phyloP scores from a whole-genome alignment of 2,797 vertebrate species.

The Eurystomus glaucurus region DNA sequence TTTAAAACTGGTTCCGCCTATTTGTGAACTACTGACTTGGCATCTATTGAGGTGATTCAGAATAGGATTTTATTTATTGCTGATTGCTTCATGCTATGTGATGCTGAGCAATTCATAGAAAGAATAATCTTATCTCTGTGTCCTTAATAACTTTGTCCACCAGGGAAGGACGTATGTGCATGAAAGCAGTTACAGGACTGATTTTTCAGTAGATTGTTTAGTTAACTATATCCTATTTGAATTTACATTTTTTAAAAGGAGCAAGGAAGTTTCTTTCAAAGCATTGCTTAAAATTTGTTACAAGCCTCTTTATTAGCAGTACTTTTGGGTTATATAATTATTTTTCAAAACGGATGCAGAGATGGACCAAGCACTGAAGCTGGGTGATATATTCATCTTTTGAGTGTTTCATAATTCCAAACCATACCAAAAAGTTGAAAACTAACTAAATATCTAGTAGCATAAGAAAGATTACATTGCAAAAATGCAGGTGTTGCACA shows the following conservation, averaged over 20 bases:
- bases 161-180: neutral
- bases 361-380: neutral
- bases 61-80: conserved; percentile 27
- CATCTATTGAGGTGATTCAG: neutral
- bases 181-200: neutral
- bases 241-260: neutral
- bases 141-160: neutral
- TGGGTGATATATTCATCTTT: neutral
- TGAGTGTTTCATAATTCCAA: neutral
- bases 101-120: conserved; percentile 23
- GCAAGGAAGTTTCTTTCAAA: neutral
- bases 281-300: neutral
- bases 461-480: neutral
- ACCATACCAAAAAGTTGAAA: neutral
- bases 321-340: neutral
- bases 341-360: neutral
- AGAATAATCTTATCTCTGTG: neutral
- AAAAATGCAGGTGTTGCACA: neutral
- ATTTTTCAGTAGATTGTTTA: neutral
- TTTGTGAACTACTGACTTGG: neutral
- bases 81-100: neutral
- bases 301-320: neutral
- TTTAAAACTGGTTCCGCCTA: neutral
- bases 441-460: neutral
- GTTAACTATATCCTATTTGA: neutral